Evolutionary conservation across 2,888 invertebrate species (phyloP).

Genomic region (Amblyjoppa proteus): DNA sequence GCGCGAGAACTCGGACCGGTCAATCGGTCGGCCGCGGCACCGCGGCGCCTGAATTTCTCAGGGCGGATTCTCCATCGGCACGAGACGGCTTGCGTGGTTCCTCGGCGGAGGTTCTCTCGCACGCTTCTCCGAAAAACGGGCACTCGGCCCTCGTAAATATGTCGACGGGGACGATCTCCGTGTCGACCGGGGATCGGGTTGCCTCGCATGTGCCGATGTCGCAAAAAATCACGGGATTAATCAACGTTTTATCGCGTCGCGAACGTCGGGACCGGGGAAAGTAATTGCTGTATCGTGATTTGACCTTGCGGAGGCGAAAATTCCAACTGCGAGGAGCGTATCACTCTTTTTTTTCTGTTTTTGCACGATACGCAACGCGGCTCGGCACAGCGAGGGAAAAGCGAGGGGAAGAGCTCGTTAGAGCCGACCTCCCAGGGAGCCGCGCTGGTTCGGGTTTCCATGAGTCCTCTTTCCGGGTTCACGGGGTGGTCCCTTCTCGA

Average conservation of each 20-base stretch:
- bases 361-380: too few species aligned
- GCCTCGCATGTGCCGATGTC: neutral
- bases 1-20: slow-evolving; percentile 31
- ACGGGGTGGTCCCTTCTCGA: slow-evolving; percentile 46
- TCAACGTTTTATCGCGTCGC: slow-evolving; percentile 37
- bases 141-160: slow-evolving; percentile 37
- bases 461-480: slow-evolving; percentile 16
- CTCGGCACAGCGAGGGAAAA: neutral
- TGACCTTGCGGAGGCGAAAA: neutral
- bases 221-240: slow-evolving; percentile 39
- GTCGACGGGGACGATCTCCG: slow-evolving; percentile 28
- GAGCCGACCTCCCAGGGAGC: slow-evolving; percentile 10
- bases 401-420: neutral
- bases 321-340: neutral
- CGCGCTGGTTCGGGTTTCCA: slow-evolving; percentile 27
- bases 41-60: slow-evolving; percentile 74
- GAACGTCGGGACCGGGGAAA: neutral
- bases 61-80: slow-evolving; percentile 37
- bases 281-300: neutral
- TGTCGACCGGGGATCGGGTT: slow-evolving; percentile 24
- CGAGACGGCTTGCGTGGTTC: slow-evolving; percentile 1
- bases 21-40: slow-evolving; percentile 51
- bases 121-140: slow-evolving; percentile 61
- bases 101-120: slow-evolving; percentile 9
- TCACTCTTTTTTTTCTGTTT: neutral